These are phyloP conservation scores for Crambe crambe DNA, from an alignment of 37 sponge, comb jelly and placozoan genomes.

Conservation along the genomic window DNA sequence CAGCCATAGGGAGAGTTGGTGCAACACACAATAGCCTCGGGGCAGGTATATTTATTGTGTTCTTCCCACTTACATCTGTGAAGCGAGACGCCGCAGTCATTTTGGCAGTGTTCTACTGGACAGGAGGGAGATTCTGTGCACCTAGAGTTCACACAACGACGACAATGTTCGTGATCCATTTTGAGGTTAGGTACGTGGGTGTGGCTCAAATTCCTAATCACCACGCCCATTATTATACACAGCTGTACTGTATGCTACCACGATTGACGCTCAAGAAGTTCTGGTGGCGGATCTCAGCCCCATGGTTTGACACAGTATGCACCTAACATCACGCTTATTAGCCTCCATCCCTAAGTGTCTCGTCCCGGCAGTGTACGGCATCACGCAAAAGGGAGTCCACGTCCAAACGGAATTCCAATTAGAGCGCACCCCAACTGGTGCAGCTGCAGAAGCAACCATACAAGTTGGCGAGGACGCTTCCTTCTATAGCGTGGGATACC, in stretches of 20 bases:
- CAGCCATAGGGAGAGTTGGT: conserved; percentile 56
- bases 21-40: conserved; percentile 31
- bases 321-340: neutral
- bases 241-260: too few relatives aligned
- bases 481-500: neutral
- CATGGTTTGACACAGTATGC: neutral
- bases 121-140: conserved; percentile 20
- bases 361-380: conserved; percentile 11
- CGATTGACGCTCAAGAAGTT: too few relatives aligned
- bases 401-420: neutral
- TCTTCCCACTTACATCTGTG: conserved; percentile 63
- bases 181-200: too few relatives aligned
- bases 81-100: conserved; percentile 45
- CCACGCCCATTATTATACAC: too few relatives aligned
- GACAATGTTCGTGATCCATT: conserved; percentile 12
- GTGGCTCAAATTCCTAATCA: too few relatives aligned
- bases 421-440: neutral
- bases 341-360: conserved; percentile 1
- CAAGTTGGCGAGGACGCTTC: conserved; percentile 25
- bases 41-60: conserved; percentile 41
- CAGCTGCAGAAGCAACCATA: neutral
- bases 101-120: conserved; percentile 33
- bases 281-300: neutral
- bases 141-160: conserved; percentile 7
- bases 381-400: conserved; percentile 14